Conservation (phyloP, 2,888 invertebrate species). For the Andrena hattorfiana region DNA sequence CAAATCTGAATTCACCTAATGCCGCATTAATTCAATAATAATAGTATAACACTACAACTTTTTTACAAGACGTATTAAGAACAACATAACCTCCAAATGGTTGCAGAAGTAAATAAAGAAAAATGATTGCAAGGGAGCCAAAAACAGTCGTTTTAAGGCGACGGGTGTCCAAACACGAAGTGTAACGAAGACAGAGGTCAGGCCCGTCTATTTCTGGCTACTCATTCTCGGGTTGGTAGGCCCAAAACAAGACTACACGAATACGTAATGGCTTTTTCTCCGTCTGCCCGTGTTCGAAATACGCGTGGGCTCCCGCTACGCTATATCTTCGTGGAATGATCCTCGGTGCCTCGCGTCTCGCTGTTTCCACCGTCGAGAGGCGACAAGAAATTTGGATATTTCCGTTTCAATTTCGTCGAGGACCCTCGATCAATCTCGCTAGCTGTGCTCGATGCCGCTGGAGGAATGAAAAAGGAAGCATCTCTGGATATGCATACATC, state of each 20-base stretch:
- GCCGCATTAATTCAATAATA: too few species aligned
- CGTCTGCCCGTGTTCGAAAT: constrained; percentile 23
- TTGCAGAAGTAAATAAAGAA: too few species aligned
- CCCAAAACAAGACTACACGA: neutral
- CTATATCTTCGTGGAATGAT: constrained; percentile 13
- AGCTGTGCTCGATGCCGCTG: constrained; percentile 13
- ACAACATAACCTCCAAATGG: too few species aligned
- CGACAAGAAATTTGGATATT: constrained; percentile 51
- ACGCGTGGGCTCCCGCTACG: constrained; percentile 7
- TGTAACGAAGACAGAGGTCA: neutral
- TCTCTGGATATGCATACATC: constrained; percentile 3
- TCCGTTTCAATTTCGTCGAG: constrained; percentile 56
- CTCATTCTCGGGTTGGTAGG: constrained; percentile 5
- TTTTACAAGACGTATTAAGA: too few species aligned
- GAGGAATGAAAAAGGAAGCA: constrained; percentile 14
- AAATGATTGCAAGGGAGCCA: too few species aligned
- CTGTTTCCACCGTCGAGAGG: neutral
- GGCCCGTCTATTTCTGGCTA: constrained; percentile 31
- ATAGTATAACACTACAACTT: too few species aligned
- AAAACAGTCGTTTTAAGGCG: constrained; percentile 14
- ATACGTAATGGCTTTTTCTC: constrained; percentile 31
- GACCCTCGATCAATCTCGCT: constrained; percentile 45
- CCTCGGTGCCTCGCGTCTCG: neutral
- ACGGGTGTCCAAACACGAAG: constrained; percentile 24
- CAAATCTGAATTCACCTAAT: too few species aligned